Evolutionary conservation across 2,797 vertebrate species (phyloP), one percentile per base, ranked within the genome.

Genomic region (Sarcophilus harrisii): DNA sequence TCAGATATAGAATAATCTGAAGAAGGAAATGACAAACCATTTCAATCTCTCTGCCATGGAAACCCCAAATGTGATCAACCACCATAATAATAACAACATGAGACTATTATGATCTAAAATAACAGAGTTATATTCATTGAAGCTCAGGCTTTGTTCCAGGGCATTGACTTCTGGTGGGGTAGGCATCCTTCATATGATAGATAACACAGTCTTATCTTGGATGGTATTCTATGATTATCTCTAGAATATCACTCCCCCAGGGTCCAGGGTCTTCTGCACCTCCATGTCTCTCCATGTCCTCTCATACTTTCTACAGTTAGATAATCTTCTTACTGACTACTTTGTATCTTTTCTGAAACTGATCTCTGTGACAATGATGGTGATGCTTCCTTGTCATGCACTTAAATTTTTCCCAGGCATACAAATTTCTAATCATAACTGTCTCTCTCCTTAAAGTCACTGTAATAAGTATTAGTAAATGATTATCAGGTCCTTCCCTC

Each of bases 281-380:
- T n/a, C n/a, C n/a, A n/a, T n/a, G 0, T 90, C 45, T 32, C 59
- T 49, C 9, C 9, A 5, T 5, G 2, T 24, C 2, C 0, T 93
- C 73, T 8, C 38, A 81, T 90, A 62, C 45, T 94, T 1, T 57
- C 38, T 94, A 0, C 30, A 58, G 3, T 24, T 2, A 4, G 16
- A 57, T 54, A 38, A 0, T 10, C 1, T 55, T 1, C 57, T 73
- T 95, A 16, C 73, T 45, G 52, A 91, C 0, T 0, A 5, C 87
- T 11, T 45, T 13, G 45, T 89, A 90, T 95, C 81, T 95, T 58
- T 58, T 73, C 27, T 49, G 54, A 32, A 10, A 52, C 32, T n/a
- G 91, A 92, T 90, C 5, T 2, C n/a, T 90, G 21, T 81, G 29
- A 21, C 91, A 89, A 38, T 95, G 62, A 97, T 93, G 6, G 21